Base-by-base conservation (phyloP, 2,888 invertebrate species). In the Hanleya hanleyi region DNA sequence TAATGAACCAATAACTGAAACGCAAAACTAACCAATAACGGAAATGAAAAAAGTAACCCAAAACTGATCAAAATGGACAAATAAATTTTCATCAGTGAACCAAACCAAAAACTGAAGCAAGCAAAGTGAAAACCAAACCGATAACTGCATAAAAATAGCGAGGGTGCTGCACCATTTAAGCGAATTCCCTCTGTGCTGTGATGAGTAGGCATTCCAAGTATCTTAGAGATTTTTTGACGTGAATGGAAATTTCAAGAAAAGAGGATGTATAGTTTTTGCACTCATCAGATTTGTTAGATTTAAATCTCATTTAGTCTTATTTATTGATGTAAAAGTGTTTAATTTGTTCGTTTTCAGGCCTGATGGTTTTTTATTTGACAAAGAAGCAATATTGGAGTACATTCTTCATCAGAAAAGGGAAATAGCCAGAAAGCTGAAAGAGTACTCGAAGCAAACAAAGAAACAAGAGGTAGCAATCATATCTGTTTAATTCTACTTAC, bases 331-430 rank as follows among this genome's bases (percentile, higher is more conserved):
- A 47, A 47, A 26, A 22, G 29, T 29, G 15, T 57, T 4, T 22
- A 1, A 29, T 41, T 36, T 61, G 15, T 69, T 74, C 57, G 22
- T 70, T 77, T 82, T 26, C 80, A 93, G 93, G 6, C 94, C 94
- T 89, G 96, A 98, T 87, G 99, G 99, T 0, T 96, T 94, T 89
- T 92, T 99, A 15, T 99, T 96, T 90, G 99, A 99, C 88, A 98
- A 98, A 88, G 98, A 99, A 92, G 96, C 98, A 1, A 96, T 99
- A 83, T 91, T 99, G 1, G 96, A 98, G 88, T 99, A 98, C 83
- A 95, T 99, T 70, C 93, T 99, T 33, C 94, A 96, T 1, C 97
- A 98, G 91, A 99, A 99, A 90, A 96, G 94, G 85, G 97, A 97
- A 90, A 95, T 96, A 87, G 94, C 94, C 12, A 93, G 96, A 62